These are phyloP conservation scores for Cladopsammia gracilis DNA, from an alignment of 64 coral and sea anemone species.

Conservation along the genomic window DNA sequence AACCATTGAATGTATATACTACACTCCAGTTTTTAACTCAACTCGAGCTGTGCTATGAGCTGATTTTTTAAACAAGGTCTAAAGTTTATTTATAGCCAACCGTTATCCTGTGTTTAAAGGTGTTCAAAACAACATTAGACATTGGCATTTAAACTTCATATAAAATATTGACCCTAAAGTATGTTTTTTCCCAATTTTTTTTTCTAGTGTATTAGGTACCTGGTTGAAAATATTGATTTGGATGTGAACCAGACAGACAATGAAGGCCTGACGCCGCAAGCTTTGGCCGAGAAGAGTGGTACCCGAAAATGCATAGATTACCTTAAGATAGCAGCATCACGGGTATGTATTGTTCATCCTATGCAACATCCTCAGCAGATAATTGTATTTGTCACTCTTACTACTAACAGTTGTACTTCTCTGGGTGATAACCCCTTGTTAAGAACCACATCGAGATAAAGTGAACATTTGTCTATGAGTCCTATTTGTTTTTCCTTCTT, in stretches of 20 bases:
- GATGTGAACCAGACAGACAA: conserved; percentile 51
- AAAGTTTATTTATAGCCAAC: too few relatives aligned
- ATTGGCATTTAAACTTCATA: too few relatives aligned
- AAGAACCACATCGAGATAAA: not conserved
- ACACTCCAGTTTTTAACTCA: too few relatives aligned
- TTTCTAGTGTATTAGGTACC: conserved; percentile 33
- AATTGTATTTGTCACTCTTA: not conserved
- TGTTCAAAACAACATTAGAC: too few relatives aligned
- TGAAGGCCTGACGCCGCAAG: conserved; percentile 20
- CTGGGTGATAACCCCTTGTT: not conserved
- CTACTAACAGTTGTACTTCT: not conserved
- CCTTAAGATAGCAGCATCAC: conserved; percentile 32
- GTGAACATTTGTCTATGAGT: too few relatives aligned
- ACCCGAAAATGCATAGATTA: conserved; percentile 53
- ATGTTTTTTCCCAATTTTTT: not conserved
- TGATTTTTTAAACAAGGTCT: too few relatives aligned
- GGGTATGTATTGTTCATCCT: conserved; percentile 22
- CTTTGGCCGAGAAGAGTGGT: conserved; percentile 39
- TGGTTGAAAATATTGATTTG: conserved; percentile 33
- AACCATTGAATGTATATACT: too few relatives aligned
- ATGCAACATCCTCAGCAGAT: not conserved
- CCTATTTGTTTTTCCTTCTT: too few relatives aligned
- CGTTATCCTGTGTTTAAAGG: too few relatives aligned
- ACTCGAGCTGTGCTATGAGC: too few relatives aligned
- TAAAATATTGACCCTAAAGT: too few relatives aligned